Evolutionary conservation across 1,140 invertebrate genomes (phyloP).

Genomic region (Coelopa frigida): DNA sequence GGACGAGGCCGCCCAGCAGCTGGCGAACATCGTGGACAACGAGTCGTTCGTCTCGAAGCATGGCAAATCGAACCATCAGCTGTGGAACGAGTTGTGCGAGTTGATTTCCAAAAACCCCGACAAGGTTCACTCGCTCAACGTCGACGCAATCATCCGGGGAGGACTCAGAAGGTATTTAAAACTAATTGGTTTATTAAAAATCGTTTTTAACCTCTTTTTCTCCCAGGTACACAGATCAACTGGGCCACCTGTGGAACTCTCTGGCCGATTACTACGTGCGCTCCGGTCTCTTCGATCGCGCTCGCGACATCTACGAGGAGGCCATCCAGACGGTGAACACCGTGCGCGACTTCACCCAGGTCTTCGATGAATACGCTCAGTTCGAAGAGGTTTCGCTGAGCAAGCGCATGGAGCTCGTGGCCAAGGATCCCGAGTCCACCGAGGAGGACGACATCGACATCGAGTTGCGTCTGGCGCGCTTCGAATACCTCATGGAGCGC

Average conservation of each 20-base stretch:
- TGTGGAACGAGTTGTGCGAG: conserved; percentile 98
- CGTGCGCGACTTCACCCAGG: conserved; percentile 95
- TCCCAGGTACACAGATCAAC: conserved; percentile 82
- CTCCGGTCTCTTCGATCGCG: conserved; percentile 94
- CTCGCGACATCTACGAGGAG: conserved; percentile 98
- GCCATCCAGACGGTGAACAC: conserved; percentile 96
- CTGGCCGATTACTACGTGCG: conserved; percentile 97
- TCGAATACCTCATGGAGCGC: conserved; percentile 94
- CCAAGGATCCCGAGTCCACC: conserved; percentile 56
- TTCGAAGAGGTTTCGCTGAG: conserved; percentile 94
- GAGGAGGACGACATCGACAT: conserved; percentile 93
- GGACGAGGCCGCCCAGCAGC: conserved; percentile 87
- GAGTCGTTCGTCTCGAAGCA: conserved; percentile 94
- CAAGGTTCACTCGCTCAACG: conserved; percentile 89
- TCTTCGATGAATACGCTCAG: conserved; percentile 98
- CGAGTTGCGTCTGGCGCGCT: conserved; percentile 81
- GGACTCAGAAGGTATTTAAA: conserved; percentile 66
- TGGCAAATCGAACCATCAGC: conserved; percentile 98
- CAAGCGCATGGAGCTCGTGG: conserved; percentile 84
- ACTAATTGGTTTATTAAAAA: neutral
- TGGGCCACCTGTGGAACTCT: conserved; percentile 98
- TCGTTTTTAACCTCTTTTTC: conserved; percentile 7
- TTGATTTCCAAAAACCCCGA: conserved; percentile 96
- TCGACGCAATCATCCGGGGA: conserved; percentile 96
- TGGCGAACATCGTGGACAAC: conserved; percentile 93